Evolutionary conservation across 2,113 vertebrate genomes (phyloP), one percentile per base, ranked within the genome.

Genomic region (Heterochromis multidens): DNA sequence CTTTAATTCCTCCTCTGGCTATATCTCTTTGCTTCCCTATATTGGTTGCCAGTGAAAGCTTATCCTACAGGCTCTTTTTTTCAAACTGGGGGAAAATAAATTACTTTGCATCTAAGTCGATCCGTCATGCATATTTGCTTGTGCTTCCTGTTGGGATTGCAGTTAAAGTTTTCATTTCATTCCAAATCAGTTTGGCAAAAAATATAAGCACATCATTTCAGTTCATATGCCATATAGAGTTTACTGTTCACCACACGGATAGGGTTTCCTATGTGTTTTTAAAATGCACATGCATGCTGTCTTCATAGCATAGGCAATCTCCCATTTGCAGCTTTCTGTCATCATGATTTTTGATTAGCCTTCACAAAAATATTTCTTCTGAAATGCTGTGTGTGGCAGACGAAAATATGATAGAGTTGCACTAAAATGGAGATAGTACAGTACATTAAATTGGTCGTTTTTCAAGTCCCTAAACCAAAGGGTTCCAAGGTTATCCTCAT

Each of bases 291-390:
- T 46, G 40, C 37, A 7, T 60, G 7, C 85, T 72, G 72, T 83
- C 31, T 33, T 89, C 62, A 88, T 46, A 85, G 63, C 52, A 72
- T 13, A 80, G 60, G 72, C 25, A 72, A 46, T 62, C 81, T 72
- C 7, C 56, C 72, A 81, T 77, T 82, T 81, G 63, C 33, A 40
- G 63, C 80, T 81, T 79, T 40, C 85, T 89, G 79, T 84, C 82
- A 84, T 80, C 37, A 80, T 61, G 31, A 89, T 84, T 87, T 89
- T 80, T 81, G 60, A 60, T 81, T 80, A 86, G 54, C 37, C 13
- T 52, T 72, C 76, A 79, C 16, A 70, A 25, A 79, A 62, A 77
- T 43, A 49, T 52, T 52, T 85, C 35, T 56, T 35, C 25, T 1
- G 67, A 14, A 70, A 46, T 46, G 65, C 6, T 29, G 40, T 14